Percentiles rank a stretch among this genome's conserved stretches.
Evolutionary conservation across 2,888 invertebrate genomes (phyloP).

Genomic region (Macrophya annulata): DNA sequence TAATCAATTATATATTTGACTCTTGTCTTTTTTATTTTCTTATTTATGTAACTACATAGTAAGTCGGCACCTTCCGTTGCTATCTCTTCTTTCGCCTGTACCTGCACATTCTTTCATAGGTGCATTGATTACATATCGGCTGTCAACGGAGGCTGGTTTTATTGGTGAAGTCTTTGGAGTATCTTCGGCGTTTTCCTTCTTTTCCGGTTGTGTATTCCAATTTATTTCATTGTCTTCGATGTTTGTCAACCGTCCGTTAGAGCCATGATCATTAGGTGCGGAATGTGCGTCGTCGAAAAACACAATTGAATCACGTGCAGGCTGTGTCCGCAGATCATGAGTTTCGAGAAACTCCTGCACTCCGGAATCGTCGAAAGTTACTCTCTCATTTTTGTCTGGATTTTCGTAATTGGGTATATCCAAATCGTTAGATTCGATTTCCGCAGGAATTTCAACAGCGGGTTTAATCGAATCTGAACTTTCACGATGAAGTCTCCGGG

Average conservation of each 20-base stretch:
- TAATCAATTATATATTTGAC: background rate
- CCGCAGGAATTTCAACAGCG: background rate
- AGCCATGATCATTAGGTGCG: background rate
- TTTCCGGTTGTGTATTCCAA: background rate
- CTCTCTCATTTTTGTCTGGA: too few relatives aligned
- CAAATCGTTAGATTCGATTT: background rate
- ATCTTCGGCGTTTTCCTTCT: background rate
- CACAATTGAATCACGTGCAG: background rate
- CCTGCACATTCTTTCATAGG: background rate
- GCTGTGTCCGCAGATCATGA: background rate
- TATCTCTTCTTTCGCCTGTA: slow-evolving; percentile 8
- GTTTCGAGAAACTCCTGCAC: background rate
- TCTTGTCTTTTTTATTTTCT: background rate
- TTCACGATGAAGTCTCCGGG: background rate
- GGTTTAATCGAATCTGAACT: background rate
- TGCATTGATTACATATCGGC: slow-evolving; percentile 26
- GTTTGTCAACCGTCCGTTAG: background rate
- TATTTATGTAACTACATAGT: background rate
- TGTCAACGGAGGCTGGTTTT: background rate
- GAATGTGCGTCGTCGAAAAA: background rate
- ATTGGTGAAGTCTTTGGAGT: background rate
- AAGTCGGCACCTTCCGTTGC: slow-evolving; percentile 18
- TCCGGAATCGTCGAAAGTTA: background rate
- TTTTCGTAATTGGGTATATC: background rate
- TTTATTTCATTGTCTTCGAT: background rate